Evolutionary conservation across 2,113 vertebrate genomes (phyloP).

Genomic region (Saccopteryx bilineata): DNA sequence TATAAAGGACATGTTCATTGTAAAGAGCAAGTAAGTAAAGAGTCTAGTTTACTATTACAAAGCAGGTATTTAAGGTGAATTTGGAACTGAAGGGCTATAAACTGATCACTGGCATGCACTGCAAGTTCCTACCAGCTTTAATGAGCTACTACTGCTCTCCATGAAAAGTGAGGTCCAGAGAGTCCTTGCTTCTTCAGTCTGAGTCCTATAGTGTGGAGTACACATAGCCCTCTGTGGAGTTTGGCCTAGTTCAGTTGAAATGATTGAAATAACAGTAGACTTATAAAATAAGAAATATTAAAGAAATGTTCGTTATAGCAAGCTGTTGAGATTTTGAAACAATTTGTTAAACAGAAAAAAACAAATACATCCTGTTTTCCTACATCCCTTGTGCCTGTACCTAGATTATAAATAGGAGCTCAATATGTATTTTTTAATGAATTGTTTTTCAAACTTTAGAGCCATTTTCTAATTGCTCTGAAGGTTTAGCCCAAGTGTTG

Average conservation of each 20-base stretch:
- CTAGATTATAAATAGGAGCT: conserved; percentile 41
- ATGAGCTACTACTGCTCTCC: neutral
- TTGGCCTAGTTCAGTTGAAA: neutral
- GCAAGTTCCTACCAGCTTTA: neutral
- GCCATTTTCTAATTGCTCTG: conserved; percentile 29
- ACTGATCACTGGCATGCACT: neutral
- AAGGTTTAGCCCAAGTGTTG: neutral
- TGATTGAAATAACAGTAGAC: neutral
- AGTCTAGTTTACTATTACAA: neutral
- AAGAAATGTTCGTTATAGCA: conserved; percentile 22
- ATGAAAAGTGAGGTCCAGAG: neutral
- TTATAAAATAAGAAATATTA: neutral
- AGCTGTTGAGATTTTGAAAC: conserved; percentile 2
- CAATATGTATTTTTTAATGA: conserved; percentile 46
- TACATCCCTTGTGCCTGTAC: neutral
- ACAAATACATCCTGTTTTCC: conserved; percentile 39
- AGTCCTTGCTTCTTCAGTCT: neutral
- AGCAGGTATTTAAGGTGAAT: neutral
- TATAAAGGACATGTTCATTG: neutral
- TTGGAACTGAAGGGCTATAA: neutral
- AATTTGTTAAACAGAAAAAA: conserved; percentile 39
- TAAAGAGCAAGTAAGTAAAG: neutral
- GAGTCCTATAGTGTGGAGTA: neutral
- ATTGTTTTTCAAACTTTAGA: conserved; percentile 39
- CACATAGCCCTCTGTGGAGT: neutral